phyloP scores from a whole-genome alignment of 2,113 vertebrate genomes.

The Etheostoma spectabile region DNA sequence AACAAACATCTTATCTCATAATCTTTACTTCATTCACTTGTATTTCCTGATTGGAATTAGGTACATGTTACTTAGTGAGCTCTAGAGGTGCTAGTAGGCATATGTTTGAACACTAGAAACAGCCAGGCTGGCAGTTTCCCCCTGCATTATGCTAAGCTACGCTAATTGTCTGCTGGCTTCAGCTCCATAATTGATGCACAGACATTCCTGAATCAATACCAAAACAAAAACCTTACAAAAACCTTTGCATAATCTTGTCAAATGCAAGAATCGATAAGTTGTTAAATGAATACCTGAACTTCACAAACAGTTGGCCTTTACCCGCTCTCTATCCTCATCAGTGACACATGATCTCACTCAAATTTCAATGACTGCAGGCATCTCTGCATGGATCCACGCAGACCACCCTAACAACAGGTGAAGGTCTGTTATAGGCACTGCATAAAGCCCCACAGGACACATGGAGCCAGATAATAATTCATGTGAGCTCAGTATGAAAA shows the following conservation, averaged over 20 bases:
- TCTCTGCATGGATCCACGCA: background rate
- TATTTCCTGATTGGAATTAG: no score
- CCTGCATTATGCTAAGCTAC: background rate
- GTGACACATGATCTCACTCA: conserved; percentile 33
- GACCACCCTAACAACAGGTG: conserved; percentile 61
- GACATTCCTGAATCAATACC: conserved; percentile 12
- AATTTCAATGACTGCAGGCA: background rate
- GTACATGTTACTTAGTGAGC: background rate
- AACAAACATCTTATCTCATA: no score
- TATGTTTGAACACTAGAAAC: background rate
- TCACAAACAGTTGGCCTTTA: conserved; percentile 24
- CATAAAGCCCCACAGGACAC: conserved; percentile 36
- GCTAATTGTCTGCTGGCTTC: background rate
- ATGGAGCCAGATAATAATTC: conserved; percentile 43
- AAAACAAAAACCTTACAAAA: background rate
- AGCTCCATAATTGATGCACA: background rate
- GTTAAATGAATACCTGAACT: background rate
- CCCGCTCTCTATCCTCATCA: background rate
- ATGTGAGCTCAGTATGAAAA: conserved; percentile 29
- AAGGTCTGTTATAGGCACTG: conserved; percentile 44
- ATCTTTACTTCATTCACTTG: no score
- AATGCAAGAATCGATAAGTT: background rate
- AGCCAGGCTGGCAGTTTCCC: background rate
- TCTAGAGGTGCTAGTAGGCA: background rate
- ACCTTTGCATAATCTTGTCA: conserved; percentile 5